Conservation (phyloP, 2,797 vertebrate genomes). For the Alfaro cultratus region DNA sequence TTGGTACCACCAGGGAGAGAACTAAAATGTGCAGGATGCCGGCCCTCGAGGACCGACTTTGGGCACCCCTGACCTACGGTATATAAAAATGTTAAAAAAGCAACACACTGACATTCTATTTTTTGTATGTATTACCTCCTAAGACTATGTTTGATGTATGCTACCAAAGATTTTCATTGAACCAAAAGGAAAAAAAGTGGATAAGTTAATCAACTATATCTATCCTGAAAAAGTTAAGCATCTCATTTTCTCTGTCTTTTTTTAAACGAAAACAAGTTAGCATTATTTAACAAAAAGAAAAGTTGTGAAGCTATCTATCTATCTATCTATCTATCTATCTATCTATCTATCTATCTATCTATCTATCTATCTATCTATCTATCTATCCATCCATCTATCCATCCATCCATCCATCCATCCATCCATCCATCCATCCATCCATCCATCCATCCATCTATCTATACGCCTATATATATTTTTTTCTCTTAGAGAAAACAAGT, state of each 20-base stretch:
- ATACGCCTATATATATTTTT: too few relatives aligned
- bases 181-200: not conserved
- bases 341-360: too few relatives aligned
- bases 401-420: too few relatives aligned
- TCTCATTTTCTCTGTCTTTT: not conserved
- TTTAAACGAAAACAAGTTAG: not conserved
- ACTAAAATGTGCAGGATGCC: too few relatives aligned
- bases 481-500: not conserved
- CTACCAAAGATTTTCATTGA: not conserved
- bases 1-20: too few relatives aligned
- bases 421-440: too few relatives aligned
- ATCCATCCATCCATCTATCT: not conserved
- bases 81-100: too few relatives aligned
- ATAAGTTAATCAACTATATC: not conserved
- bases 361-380: too few relatives aligned
- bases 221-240: too few relatives aligned
- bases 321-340: not conserved
- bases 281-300: not conserved
- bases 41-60: too few relatives aligned
- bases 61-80: too few relatives aligned
- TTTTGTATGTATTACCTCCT: not conserved
- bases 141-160: not conserved
- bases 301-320: not conserved
- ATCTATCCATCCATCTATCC: too few relatives aligned
- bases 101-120: not conserved